Evolutionary conservation across 1,140 invertebrate species (phyloP), one percentile per base, ranked within the genome.

Genomic region (Brachionus rubens): DNA sequence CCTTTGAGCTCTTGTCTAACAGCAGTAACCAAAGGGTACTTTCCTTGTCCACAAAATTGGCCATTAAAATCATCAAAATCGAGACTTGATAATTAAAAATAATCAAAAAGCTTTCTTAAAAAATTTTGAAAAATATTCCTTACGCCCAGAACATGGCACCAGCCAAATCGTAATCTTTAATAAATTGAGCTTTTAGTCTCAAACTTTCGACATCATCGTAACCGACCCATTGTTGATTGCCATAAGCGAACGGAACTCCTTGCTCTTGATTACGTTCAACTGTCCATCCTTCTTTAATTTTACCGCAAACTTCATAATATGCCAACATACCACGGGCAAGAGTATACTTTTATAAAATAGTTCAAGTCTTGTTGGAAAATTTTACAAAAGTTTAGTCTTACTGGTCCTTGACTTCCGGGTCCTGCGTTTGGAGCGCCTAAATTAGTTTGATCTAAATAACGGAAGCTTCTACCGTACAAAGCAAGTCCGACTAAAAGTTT

Each of bases 141-240:
- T 54, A 59, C 0, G 93, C 93, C 93, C 93, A 96, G 0, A 93
- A 91, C 92, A 96, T 96, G 40, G 93, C 93, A 14, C 94, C 94
- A 33, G 89, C 93, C 80, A 90, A 96, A 72, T 48, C 41, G 67
- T 91, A 91, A 43, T 91, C 89, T 80, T 93, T 93, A 43, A 97
- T 87, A 92, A 92, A 75, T 40, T 26, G 12, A 88, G 92, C 92
- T 92, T 96, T 79, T 21, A 83, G 50, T 75, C 28, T 41, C 14
- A 77, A 43, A n/a, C 75, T 77, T 48, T 77, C 50, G 1, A 14
- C n/a, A 54, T 76, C 59, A 70, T 76, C 77, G 50, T 76, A 78
- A 14, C 72, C 75, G 19, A 76, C 54, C 72, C 75, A 77, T 47
- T 41, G 26, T 9, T 19, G 67, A 70, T 10, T 62, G 19, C 59